Conservation (phyloP, 2,888 invertebrate genomes). For the Sesamia inferens region DNA sequence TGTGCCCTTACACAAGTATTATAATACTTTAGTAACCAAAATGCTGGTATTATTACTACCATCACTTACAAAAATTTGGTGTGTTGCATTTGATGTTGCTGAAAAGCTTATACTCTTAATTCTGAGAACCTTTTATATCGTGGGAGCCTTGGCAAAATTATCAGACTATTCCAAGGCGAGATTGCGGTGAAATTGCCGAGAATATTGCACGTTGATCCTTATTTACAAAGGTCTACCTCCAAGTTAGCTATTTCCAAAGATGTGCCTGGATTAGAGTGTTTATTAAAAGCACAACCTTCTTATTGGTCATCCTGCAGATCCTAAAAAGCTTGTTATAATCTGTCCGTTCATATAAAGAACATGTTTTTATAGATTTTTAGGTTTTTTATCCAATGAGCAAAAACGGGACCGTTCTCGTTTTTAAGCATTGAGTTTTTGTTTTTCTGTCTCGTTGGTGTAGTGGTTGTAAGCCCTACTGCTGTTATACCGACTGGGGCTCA, state of each 20-base stretch:
- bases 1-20: no score
- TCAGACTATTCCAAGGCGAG: slow-evolving; percentile 7
- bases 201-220: slow-evolving; percentile 29
- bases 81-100: neutral
- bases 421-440: neutral
- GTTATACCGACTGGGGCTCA: neutral
- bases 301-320: slow-evolving; percentile 1
- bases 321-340: slow-evolving; percentile 3
- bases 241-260: neutral
- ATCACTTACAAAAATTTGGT: neutral
- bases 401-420: no score
- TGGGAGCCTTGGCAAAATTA: slow-evolving; percentile 1
- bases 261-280: neutral
- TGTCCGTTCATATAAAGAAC: neutral
- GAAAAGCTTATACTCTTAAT: neutral
- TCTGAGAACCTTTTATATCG: neutral
- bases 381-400: no score
- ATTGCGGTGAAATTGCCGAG: slow-evolving; percentile 20
- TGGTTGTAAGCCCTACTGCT: neutral
- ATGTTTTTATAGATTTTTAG: neutral
- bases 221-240: slow-evolving; percentile 33
- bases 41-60: neutral
- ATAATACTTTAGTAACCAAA: no score
- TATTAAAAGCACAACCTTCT: slow-evolving; percentile 32
- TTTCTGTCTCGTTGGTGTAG: neutral